A percentile compares a stretch with the other conserved stretches of the same genome.
phyloP scores from a whole-genome alignment of 2,888 invertebrate genomes.

The Aphrophora alni region DNA sequence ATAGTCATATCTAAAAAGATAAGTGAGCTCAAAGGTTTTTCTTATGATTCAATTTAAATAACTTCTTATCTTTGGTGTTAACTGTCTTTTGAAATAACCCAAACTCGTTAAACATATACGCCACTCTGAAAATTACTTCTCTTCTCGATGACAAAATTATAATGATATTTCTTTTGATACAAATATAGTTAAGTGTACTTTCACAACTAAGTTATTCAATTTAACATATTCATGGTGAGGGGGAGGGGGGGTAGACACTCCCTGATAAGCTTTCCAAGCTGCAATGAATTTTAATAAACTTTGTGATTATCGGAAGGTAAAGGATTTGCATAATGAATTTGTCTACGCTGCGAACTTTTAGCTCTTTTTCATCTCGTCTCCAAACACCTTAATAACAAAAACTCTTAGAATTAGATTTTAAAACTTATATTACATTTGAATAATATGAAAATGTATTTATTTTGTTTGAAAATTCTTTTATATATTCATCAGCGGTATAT shows the following conservation, averaged over 20 bases:
- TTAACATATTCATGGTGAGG: neutral
- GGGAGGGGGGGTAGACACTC: neutral
- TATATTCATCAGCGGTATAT: too few species aligned
- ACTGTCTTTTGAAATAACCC: too few species aligned
- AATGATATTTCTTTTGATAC: neutral
- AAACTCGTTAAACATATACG: too few species aligned
- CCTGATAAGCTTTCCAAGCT: constrained; percentile 9
- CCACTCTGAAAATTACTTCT: neutral
- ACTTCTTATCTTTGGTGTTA: too few species aligned
- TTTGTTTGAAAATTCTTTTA: neutral
- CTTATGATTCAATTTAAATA: too few species aligned
- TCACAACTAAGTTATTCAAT: constrained; percentile 2
- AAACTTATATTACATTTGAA: constrained; percentile 2
- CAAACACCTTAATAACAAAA: neutral
- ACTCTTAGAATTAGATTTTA: neutral
- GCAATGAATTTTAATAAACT: constrained; percentile 6
- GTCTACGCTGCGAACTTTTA: constrained; percentile 5
- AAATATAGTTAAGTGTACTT: neutral
- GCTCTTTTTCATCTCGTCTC: neutral
- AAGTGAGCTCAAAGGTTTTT: too few species aligned
- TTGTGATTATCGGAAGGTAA: constrained; percentile 6
- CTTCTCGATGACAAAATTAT: neutral
- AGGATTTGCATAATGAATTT: constrained; percentile 6
- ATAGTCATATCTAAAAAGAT: too few species aligned
- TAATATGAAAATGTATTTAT: neutral